These are phyloP conservation scores for Atrina japonica DNA, from an alignment of 2,888 invertebrate species.

Conservation along the genomic window DNA sequence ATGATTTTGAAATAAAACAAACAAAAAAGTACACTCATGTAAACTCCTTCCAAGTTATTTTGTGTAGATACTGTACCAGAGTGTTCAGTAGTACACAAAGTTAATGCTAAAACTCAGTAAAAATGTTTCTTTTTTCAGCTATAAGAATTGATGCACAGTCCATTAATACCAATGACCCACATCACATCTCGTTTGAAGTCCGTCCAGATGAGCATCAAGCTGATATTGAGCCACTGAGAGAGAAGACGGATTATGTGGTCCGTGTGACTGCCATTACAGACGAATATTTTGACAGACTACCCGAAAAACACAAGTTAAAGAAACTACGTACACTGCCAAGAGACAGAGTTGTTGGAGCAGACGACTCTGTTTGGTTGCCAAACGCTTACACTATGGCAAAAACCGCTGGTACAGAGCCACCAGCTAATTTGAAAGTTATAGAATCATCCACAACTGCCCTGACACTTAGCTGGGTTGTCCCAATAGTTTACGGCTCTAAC, in stretches of 20 bases:
- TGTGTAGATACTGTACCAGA: no score
- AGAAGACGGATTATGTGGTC: constrained; percentile 78
- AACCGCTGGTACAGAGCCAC: constrained; percentile 79
- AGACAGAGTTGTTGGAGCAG: constrained; percentile 68
- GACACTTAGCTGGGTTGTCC: constrained; percentile 77
- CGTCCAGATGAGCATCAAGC: constrained; percentile 75
- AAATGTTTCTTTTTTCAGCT: no score
- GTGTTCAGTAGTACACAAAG: no score
- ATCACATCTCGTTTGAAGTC: constrained; percentile 70
- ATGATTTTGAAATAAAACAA: no score
- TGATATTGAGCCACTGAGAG: constrained; percentile 72
- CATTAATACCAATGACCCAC: constrained; percentile 65
- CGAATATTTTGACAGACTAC: constrained; percentile 79
- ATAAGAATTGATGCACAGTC: constrained; percentile 78
- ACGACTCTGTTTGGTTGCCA: constrained; percentile 79
- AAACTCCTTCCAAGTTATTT: no score
- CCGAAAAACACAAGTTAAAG: constrained; percentile 74
- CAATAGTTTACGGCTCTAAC: constrained; percentile 79
- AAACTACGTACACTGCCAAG: constrained; percentile 69
- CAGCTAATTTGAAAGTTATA: constrained; percentile 70
- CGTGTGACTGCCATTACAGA: constrained; percentile 79
- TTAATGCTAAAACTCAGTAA: no score
- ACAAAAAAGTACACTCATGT: no score
- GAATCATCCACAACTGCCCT: constrained; percentile 72
- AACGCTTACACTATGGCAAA: constrained; percentile 73